Conservation (phyloP, 2,888 invertebrate genomes). For the Coelinius sp. region DNA sequence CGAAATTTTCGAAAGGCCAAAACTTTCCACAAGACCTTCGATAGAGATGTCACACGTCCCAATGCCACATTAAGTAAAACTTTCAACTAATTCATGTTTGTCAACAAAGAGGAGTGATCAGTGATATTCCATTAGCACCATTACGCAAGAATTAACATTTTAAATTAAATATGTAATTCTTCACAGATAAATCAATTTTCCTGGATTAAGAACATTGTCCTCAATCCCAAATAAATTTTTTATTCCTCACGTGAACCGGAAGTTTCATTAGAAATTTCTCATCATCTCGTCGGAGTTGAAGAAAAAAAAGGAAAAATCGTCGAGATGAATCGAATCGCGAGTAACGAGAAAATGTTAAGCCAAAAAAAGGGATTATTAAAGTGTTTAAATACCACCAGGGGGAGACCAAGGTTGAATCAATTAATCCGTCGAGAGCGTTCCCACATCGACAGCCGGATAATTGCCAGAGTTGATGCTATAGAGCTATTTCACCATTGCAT, state of each 20-base stretch:
- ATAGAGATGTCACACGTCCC: not conserved
- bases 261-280: not conserved
- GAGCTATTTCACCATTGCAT: not conserved
- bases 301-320: not conserved
- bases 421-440: slow-evolving; percentile 39
- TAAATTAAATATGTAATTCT: not conserved
- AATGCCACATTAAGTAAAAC: slow-evolving; percentile 2
- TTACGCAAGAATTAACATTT: not conserved
- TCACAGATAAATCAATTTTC: not conserved
- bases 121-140: not conserved
- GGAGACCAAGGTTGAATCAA: slow-evolving; percentile 38
- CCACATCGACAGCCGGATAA: slow-evolving; percentile 42
- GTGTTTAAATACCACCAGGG: not conserved
- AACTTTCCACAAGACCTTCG: not conserved
- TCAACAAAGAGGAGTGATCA: not conserved
- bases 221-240: too few relatives aligned
- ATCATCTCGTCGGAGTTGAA: not conserved
- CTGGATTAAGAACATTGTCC: too few relatives aligned
- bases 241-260: not conserved
- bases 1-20: not conserved
- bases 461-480: slow-evolving; percentile 27
- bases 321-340: not conserved
- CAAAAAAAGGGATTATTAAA: not conserved
- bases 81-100: slow-evolving; percentile 10
- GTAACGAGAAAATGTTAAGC: not conserved